Percentiles rank a stretch among this genome's conserved stretches.
These are phyloP conservation scores for Cairina moschata DNA, from an alignment of 2,113 vertebrate species.

Conservation along the genomic window DNA sequence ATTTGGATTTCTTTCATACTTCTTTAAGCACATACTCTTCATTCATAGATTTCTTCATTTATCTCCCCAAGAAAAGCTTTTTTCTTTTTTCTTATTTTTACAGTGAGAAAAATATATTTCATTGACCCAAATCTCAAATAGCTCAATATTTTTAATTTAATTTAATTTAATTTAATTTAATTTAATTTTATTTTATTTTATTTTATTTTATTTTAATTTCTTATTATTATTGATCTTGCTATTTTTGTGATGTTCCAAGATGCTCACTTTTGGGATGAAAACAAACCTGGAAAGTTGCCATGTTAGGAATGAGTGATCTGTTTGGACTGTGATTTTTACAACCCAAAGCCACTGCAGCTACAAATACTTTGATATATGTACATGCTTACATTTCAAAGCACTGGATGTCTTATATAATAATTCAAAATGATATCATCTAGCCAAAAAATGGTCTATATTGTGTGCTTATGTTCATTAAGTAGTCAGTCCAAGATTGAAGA, in stretches of 20 bases:
- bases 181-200: too few relatives aligned
- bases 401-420: constrained; percentile 24
- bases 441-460: background rate
- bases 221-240: too few relatives aligned
- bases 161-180: too few relatives aligned
- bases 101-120: background rate
- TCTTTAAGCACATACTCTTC: background rate
- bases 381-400: constrained; percentile 29
- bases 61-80: background rate
- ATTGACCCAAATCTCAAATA: background rate
- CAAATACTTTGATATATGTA: background rate
- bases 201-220: too few relatives aligned
- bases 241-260: background rate
- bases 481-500: constrained; percentile 10
- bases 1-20: background rate
- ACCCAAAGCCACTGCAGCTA: background rate
- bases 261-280: background rate
- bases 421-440: background rate
- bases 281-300: background rate
- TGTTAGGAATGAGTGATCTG: background rate
- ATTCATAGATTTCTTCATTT: background rate
- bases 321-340: background rate
- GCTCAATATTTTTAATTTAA: background rate
- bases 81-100: background rate
- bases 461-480: constrained; percentile 46